Base-by-base conservation (phyloP, 2,888 invertebrate genomes). In the Sarcophaga variegata region DNA sequence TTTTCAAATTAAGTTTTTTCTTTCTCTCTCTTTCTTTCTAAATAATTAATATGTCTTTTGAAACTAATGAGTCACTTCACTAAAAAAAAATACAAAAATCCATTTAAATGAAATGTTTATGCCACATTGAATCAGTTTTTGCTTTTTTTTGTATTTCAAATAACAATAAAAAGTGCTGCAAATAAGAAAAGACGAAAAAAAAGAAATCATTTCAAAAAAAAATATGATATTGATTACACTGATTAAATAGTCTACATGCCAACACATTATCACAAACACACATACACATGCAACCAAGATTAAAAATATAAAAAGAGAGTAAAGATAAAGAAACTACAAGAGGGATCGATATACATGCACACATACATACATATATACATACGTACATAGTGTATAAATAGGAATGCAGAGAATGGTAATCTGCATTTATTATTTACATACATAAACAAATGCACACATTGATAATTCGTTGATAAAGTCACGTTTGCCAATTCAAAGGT, bases 171-270 rank as follows among this genome's bases (percentile, higher is more conserved):
- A 54, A 54, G 54, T 2, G 17, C 17, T 54, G 2, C 17, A 54
- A 54, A 54, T 54, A 54, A 12, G 17, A 14, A 54, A 14, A 14
- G 0, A 4, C 49, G 49, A 4, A 3, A 54, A 54, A 0, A 54
- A 54, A 54, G 10, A 54, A 54, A 4, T 17, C 17, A 54, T 54
- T 37, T 37, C 1, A 54, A 54, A 12, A 49, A 17, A 49, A 17
- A 54, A 54, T 14, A 12, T 54, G 14, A 54, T 14, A 54, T 54
- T 54, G 54, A 14, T 54, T 54, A 54, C 17, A 54, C 54, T 83
- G 79, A 79, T 75, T 83, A 64, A 83, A 79, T 75, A 69, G 69
- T 75, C 74, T 63, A 79, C 63, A 83, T 63, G 79, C 54, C 67
- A 74, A 63, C 47, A 47, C 47, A 63, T 69, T 49, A 49, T 49